Evolutionary conservation across 2,113 vertebrate genomes (phyloP).

Genomic region (Setophaga coronata): DNA sequence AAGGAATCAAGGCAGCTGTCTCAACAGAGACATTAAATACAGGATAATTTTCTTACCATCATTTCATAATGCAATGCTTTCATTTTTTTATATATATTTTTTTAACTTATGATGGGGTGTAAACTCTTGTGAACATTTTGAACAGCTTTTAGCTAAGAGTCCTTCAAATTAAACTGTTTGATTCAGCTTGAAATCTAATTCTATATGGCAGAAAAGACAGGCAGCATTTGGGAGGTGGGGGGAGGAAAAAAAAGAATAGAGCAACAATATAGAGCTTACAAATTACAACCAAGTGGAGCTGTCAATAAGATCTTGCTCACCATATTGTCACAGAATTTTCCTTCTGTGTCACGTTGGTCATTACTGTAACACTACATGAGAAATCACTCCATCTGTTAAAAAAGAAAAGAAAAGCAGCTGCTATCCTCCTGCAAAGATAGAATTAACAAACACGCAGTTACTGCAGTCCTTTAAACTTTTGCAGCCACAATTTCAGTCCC

Average conservation of each 20-base stretch:
- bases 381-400: constrained; percentile 82
- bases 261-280: constrained; percentile 25
- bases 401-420: constrained; percentile 76
- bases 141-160: constrained; percentile 38
- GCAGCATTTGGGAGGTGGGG: constrained; percentile 60
- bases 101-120: not conserved
- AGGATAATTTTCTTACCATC: not conserved
- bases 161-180: constrained; percentile 27
- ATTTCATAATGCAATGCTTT: not conserved
- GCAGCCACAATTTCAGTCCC: constrained; percentile 67
- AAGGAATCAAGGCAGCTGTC: not conserved
- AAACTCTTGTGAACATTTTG: constrained; percentile 15
- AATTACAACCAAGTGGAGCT: constrained; percentile 63
- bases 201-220: constrained; percentile 43
- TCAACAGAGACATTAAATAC: not conserved
- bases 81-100: not conserved
- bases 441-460: constrained; percentile 75
- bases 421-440: constrained; percentile 70
- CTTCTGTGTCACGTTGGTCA: constrained; percentile 75
- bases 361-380: constrained; percentile 77
- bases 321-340: constrained; percentile 75
- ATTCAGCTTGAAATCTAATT: constrained; percentile 35
- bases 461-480: constrained; percentile 71
- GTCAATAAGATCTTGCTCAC: constrained; percentile 77
- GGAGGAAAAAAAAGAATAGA: constrained; percentile 34